phyloP scores from a whole-genome alignment of 2,797 vertebrate genomes.

The Coranthus polyacanthus region DNA sequence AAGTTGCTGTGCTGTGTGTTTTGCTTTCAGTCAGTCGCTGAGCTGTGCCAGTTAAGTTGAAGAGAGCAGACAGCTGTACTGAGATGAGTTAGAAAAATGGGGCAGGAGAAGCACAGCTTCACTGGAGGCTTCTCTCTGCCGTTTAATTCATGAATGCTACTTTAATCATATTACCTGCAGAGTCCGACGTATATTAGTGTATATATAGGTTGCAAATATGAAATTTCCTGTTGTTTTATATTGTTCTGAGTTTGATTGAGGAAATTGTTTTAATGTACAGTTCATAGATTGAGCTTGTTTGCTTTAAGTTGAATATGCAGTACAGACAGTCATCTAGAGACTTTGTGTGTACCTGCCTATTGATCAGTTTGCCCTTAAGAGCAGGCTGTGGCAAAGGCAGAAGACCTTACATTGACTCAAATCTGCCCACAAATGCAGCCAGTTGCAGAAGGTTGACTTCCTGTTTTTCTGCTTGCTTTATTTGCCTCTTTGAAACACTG shows the following conservation, averaged over 20 bases:
- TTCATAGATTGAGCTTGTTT: slow-evolving; percentile 7
- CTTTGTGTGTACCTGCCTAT: slow-evolving; percentile 22
- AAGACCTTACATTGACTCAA: slow-evolving; percentile 38
- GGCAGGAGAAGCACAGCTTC: slow-evolving; percentile 5
- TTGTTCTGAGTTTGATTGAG: background rate
- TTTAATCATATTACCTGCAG: slow-evolving; percentile 24
- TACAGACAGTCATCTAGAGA: slow-evolving; percentile 6
- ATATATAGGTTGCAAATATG: slow-evolving; percentile 11
- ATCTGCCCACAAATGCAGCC: slow-evolving; percentile 54
- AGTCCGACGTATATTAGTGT: slow-evolving; percentile 8
- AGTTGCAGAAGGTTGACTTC: slow-evolving; percentile 64
- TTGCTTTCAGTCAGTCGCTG: slow-evolving; percentile 35
- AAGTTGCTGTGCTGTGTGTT: slow-evolving; percentile 38
- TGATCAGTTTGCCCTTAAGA: slow-evolving; percentile 33
- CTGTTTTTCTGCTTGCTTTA: slow-evolving; percentile 65
- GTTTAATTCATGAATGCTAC: slow-evolving; percentile 10
- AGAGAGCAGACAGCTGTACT: slow-evolving; percentile 44
- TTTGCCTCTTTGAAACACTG: slow-evolving; percentile 21
- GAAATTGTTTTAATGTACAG: slow-evolving; percentile 7
- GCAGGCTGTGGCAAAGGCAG: slow-evolving; percentile 33
- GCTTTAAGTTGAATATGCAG: background rate
- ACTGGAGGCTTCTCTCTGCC: background rate
- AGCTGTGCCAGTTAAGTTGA: slow-evolving; percentile 42
- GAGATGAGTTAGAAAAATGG: slow-evolving; percentile 22
- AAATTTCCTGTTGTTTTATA: slow-evolving; percentile 13